Evolutionary conservation across 2,113 vertebrate genomes (phyloP).

Genomic region (Zosterops hypoxanthus): DNA sequence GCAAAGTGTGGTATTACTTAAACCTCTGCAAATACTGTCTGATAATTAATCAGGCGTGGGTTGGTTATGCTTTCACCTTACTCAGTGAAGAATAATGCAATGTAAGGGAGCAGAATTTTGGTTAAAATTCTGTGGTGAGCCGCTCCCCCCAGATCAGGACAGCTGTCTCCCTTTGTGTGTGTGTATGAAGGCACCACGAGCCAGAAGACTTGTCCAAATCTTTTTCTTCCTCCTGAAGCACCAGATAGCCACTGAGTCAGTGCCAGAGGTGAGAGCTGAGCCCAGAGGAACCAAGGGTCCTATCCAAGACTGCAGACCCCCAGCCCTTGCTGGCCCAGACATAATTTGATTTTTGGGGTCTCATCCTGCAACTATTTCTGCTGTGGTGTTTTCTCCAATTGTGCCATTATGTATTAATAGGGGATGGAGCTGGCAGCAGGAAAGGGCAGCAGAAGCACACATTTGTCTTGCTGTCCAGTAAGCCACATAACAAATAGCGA

Average conservation of each 20-base stretch:
- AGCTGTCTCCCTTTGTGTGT: neutral
- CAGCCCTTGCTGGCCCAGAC: neutral
- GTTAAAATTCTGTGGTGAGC: neutral
- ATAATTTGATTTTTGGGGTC: neutral
- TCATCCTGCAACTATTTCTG: neutral
- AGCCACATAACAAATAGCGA: slow-evolving; percentile 39
- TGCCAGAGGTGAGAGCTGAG: neutral
- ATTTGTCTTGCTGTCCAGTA: slow-evolving; percentile 59
- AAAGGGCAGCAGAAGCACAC: neutral
- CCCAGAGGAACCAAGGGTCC: neutral
- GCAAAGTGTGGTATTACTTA: neutral
- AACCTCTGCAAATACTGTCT: neutral
- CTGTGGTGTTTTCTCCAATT: neutral
- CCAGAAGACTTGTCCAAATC: neutral
- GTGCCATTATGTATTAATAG: neutral
- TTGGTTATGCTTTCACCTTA: neutral
- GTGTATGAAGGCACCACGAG: rapidly evolving
- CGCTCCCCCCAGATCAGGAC: rapidly evolving
- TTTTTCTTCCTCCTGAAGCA: neutral
- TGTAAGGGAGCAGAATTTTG: neutral
- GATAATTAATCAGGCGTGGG: neutral
- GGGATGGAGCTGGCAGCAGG: slow-evolving; percentile 5
- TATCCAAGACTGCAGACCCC: neutral
- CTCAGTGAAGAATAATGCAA: neutral
- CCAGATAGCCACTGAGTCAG: neutral